A percentile compares a stretch with the other conserved stretches of the same genome.
Evolutionary conservation across 2,113 vertebrate genomes (phyloP).

Genomic region (Calidris pygmaea): DNA sequence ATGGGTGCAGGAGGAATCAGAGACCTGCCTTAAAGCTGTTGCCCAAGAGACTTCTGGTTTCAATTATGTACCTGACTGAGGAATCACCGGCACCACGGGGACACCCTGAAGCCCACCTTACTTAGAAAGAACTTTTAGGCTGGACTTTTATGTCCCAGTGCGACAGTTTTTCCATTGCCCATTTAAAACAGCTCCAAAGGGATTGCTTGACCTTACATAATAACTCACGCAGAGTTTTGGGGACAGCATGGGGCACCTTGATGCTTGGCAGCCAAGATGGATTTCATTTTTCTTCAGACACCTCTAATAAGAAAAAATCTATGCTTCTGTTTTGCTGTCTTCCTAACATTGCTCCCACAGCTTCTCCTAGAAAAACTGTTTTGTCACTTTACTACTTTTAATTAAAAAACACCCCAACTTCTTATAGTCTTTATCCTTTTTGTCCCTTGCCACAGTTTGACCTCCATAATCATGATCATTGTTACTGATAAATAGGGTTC

Average conservation of each 20-base stretch:
- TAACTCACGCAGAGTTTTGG: not conserved
- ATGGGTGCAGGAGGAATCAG: not conserved
- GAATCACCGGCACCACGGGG: not conserved
- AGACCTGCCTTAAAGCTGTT: not conserved
- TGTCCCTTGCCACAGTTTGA: not conserved
- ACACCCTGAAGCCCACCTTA: not conserved
- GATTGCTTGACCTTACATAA: not conserved
- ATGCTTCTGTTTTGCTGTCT: not conserved
- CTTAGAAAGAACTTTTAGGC: not conserved
- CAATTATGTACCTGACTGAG: not conserved
- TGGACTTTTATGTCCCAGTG: not conserved
- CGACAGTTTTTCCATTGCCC: not conserved
- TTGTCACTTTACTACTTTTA: not conserved
- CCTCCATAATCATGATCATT: not conserved
- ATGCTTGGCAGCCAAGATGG: not conserved
- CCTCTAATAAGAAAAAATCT: not conserved
- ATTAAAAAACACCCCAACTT: not conserved
- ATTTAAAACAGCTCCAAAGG: not conserved
- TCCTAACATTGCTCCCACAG: not conserved
- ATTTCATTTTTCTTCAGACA: not conserved
- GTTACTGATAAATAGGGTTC: not conserved
- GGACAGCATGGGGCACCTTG: not conserved
- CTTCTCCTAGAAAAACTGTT: not conserved
- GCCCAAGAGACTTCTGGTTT: not conserved
- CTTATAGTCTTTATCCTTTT: not conserved